Evolutionary conservation across 2,888 invertebrate species (phyloP).

Genomic region (Anthophora plumipes): DNA sequence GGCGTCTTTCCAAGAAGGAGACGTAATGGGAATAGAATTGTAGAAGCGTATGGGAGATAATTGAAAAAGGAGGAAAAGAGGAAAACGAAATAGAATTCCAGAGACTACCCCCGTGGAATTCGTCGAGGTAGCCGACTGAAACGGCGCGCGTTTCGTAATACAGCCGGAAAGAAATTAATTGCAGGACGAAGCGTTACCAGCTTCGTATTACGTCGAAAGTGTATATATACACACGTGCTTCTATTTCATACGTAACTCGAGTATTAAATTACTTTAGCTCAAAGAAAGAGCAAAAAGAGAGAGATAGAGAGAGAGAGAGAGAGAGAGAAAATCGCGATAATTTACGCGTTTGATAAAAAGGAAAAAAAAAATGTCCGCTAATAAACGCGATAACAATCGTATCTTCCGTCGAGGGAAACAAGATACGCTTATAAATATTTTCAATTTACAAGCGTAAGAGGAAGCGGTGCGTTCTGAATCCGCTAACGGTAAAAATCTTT

Average conservation of each 20-base stretch:
- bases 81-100: conserved; percentile 34
- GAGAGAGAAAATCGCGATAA: background rate
- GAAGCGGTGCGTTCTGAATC: background rate
- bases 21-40: background rate
- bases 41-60: background rate
- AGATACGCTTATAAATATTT: conserved; percentile 18
- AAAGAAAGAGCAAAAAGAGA: too few species aligned
- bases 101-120: conserved; percentile 33
- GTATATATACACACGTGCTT: conserved; percentile 6
- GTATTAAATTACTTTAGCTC: conserved; percentile 34
- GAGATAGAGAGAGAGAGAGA: too few species aligned
- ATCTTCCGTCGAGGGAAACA: background rate
- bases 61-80: conserved; percentile 20
- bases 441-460: background rate
- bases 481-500: conserved; percentile 51
- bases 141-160: conserved; percentile 49
- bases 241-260: conserved; percentile 38
- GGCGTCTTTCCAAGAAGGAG: background rate
- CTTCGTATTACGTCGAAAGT: conserved; percentile 32
- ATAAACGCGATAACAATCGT: conserved; percentile 9
- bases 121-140: conserved; percentile 26
- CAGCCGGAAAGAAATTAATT: conserved; percentile 53
- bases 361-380: background rate
- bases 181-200: conserved; percentile 3
- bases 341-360: conserved; percentile 16